Conservation (phyloP, 2,113 vertebrate species). For the Esox niger region DNA sequence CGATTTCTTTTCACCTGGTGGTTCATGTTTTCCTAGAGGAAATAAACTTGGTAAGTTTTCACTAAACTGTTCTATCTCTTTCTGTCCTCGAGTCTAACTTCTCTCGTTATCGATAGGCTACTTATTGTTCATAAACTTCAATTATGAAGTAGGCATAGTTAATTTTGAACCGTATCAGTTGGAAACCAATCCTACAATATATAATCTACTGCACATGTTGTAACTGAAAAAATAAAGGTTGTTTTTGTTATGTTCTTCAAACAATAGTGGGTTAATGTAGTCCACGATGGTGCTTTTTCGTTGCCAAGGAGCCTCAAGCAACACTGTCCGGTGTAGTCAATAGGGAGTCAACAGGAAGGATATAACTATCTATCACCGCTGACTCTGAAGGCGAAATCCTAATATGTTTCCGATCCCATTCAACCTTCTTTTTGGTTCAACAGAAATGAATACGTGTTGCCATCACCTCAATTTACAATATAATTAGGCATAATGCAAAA, state of each 20-base stretch:
- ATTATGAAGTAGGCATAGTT: neutral
- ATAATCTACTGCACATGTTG: neutral
- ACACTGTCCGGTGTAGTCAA: constrained; percentile 9
- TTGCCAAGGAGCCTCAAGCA: constrained; percentile 8
- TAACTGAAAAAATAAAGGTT: neutral
- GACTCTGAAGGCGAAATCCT: constrained; percentile 1
- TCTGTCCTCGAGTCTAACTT: constrained; percentile 33
- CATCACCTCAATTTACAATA: neutral
- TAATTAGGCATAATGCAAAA: neutral
- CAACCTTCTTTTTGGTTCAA: neutral
- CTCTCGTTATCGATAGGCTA: constrained; percentile 33
- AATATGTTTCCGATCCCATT: neutral
- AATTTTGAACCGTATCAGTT: neutral
- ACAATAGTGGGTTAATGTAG: constrained; percentile 12
- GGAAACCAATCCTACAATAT: too few relatives aligned
- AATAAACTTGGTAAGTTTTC: constrained; percentile 68
- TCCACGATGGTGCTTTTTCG: constrained; percentile 12
- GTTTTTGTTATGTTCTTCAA: constrained; percentile 1
- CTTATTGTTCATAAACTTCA: constrained; percentile 13
- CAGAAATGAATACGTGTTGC: neutral
- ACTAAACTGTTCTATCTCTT: constrained; percentile 46
- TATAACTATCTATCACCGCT: neutral
- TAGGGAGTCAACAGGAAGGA: constrained; percentile 9
- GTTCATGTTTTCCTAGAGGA: constrained; percentile 43
- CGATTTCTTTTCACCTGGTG: constrained; percentile 52